A percentile compares a stretch with the other conserved stretches of the same genome.
Evolutionary conservation across 2,797 vertebrate genomes (phyloP).

Genomic region (Myiotriccus ornatus): DNA sequence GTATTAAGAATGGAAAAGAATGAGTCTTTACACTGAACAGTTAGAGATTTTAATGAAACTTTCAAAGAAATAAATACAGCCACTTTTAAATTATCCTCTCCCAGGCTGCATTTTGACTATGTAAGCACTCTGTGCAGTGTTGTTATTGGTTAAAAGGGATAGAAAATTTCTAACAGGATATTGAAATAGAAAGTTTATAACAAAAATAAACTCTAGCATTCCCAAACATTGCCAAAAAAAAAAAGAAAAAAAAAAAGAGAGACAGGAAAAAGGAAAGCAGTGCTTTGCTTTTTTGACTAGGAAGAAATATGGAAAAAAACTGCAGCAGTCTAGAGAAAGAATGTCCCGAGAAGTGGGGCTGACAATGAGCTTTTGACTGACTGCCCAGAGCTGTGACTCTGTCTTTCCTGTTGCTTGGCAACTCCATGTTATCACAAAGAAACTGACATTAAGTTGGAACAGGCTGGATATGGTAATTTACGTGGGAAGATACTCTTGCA

Average conservation of each 20-base stretch:
- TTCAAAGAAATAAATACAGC: neutral
- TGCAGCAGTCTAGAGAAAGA: conserved; percentile 37
- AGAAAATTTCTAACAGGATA: neutral
- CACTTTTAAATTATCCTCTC: neutral
- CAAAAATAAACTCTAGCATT: conserved; percentile 15
- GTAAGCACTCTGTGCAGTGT: neutral
- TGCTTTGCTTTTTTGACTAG: neutral
- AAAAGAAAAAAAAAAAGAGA: neutral
- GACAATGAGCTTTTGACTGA: conserved; percentile 65
- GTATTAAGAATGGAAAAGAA: neutral
- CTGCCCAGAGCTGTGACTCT: conserved; percentile 61
- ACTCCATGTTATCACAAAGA: conserved; percentile 66
- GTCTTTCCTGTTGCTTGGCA: conserved; percentile 70
- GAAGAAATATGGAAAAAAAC: conserved; percentile 39
- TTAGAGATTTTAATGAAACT: neutral
- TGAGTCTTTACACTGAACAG: neutral
- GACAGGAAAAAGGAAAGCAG: neutral
- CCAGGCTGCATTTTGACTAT: neutral
- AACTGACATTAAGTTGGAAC: conserved; percentile 73
- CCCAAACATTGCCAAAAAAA: neutral
- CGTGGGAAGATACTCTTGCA: conserved; percentile 67
- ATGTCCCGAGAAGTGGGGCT: conserved; percentile 38
- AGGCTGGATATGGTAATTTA: conserved; percentile 68
- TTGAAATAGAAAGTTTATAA: conserved; percentile 36
- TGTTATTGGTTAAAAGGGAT: neutral